phyloP scores from a whole-genome alignment of 2,888 invertebrate species.

The Pegoplata infirma region DNA sequence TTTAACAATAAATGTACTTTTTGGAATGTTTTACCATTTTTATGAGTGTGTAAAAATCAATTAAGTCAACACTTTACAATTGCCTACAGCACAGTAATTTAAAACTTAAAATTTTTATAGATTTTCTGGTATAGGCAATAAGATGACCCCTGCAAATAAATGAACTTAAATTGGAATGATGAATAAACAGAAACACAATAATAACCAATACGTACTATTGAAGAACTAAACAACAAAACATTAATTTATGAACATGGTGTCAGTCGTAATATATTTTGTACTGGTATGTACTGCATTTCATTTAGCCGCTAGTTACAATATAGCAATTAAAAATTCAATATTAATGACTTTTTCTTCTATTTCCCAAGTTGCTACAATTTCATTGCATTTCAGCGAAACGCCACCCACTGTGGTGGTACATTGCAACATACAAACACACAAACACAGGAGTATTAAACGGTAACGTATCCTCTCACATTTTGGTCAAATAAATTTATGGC shows the following conservation, averaged over 20 bases:
- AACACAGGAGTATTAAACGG: too few relatives aligned
- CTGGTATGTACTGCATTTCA: slow-evolving; percentile 4
- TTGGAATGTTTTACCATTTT: slow-evolving; percentile 38
- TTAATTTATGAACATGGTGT: slow-evolving; percentile 21
- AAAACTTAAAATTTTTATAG: slow-evolving; percentile 11
- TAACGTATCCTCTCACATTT: slow-evolving; percentile 45
- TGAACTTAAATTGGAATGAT: slow-evolving; percentile 9
- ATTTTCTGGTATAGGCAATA: slow-evolving; percentile 13
- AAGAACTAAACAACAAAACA: background rate
- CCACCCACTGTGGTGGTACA: slow-evolving; percentile 58
- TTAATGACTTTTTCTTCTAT: slow-evolving; percentile 44
- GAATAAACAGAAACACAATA: slow-evolving; percentile 4
- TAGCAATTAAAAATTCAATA: slow-evolving; percentile 56
- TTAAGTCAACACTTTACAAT: slow-evolving; percentile 57
- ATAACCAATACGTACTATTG: background rate
- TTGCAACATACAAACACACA: slow-evolving; percentile 3
- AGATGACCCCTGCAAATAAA: slow-evolving; percentile 26
- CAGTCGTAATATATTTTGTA: background rate
- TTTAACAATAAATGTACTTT: slow-evolving; percentile 41
- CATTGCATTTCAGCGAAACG: slow-evolving; percentile 34
- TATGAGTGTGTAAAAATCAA: slow-evolving; percentile 51
- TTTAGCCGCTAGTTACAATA: slow-evolving; percentile 45
- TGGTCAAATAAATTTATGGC: slow-evolving; percentile 52
- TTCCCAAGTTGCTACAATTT: slow-evolving; percentile 44
- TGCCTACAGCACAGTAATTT: slow-evolving; percentile 29